Conservation (phyloP, 53 echinoderm and acorn worm species). For the Echinarachnius parma region DNA sequence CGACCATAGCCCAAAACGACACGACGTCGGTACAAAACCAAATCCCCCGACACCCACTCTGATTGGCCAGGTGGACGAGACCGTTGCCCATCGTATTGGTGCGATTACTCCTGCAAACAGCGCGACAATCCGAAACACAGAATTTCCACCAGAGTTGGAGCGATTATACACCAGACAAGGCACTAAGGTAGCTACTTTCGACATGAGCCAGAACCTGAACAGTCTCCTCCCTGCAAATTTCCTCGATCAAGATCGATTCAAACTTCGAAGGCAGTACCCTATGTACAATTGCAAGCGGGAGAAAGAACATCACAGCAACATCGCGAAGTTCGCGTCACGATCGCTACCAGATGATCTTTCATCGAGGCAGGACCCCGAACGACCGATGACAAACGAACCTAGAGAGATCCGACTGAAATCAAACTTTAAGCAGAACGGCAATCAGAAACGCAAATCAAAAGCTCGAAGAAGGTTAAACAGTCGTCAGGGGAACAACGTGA, state of each 20-base stretch:
- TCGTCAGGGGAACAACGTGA: slow-evolving; percentile 19
- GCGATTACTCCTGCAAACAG: slow-evolving; percentile 23
- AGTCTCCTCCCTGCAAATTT: slow-evolving; percentile 63
- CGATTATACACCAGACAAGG: slow-evolving; percentile 57
- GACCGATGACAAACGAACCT: slow-evolving; percentile 33
- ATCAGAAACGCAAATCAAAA: slow-evolving; percentile 17
- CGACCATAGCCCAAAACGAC: neutral
- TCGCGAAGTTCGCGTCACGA: neutral
- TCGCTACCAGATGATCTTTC: slow-evolving; percentile 9
- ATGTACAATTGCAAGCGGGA: slow-evolving; percentile 75
- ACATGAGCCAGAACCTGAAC: slow-evolving; percentile 38
- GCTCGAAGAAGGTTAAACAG: slow-evolving; percentile 12
- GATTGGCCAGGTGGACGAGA: slow-evolving; percentile 5
- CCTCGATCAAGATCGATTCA: slow-evolving; percentile 48
- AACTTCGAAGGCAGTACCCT: slow-evolving; percentile 68
- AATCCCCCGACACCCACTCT: no score
- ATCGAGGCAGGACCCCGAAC: neutral
- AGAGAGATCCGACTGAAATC: slow-evolving; percentile 11
- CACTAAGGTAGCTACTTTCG: slow-evolving; percentile 55
- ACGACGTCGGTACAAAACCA: no score
- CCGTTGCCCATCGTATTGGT: no score
- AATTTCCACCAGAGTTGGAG: slow-evolving; percentile 62
- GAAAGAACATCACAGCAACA: slow-evolving; percentile 10
- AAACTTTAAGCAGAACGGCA: neutral
- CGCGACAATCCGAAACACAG: slow-evolving; percentile 15